These are phyloP conservation scores for Rhynchopsitta pachyrhyncha DNA, from an alignment of 2,113 vertebrate species.

Conservation along the genomic window DNA sequence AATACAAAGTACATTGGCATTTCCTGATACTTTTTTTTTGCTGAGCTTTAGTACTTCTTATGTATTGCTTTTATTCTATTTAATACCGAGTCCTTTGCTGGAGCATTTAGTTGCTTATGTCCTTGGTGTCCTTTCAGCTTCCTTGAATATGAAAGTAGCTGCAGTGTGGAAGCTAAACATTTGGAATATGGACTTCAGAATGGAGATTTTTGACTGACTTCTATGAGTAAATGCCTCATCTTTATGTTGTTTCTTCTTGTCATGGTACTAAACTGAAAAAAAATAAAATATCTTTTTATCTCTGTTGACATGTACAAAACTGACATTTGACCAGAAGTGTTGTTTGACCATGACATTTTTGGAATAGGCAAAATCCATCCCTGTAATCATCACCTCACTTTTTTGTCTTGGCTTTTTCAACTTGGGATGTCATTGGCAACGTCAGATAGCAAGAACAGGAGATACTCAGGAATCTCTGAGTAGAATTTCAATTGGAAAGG, in stretches of 20 bases:
- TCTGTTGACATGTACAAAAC: neutral
- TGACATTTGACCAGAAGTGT: neutral
- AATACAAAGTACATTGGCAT: neutral
- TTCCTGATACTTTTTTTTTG: neutral
- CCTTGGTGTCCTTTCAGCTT: neutral
- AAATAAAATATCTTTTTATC: neutral
- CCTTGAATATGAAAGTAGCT: neutral
- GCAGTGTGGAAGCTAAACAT: neutral
- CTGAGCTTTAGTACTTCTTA: neutral
- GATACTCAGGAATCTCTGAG: neutral
- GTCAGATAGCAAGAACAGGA: neutral
- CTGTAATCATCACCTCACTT: neutral
- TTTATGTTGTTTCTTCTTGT: neutral
- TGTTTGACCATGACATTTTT: neutral
- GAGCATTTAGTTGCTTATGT: neutral
- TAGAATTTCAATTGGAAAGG: neutral
- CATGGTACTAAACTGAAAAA: neutral
- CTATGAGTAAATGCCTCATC: neutral
- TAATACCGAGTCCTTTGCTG: neutral
- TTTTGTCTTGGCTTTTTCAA: neutral
- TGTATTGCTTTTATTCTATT: neutral
- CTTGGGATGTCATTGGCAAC: neutral
- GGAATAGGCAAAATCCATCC: neutral
- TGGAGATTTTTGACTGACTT: neutral
- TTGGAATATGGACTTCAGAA: neutral